phyloP scores from a whole-genome alignment of 2,113 vertebrate genomes.

The Budorcas taxicolor region DNA sequence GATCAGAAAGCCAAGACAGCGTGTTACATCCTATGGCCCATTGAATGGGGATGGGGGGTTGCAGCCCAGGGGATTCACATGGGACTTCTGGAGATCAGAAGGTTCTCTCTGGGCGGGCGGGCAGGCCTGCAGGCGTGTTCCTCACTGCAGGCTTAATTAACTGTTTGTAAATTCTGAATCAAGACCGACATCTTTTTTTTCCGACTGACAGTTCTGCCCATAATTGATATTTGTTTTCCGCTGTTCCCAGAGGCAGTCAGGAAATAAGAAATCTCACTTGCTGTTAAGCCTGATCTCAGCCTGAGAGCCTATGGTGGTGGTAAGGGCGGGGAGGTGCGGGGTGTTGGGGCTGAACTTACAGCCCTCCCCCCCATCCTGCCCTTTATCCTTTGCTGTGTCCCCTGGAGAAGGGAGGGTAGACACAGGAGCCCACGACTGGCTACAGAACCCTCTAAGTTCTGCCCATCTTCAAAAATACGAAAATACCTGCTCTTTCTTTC shows the following conservation, averaged over 20 bases:
- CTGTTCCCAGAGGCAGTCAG: background rate
- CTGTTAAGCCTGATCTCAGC: background rate
- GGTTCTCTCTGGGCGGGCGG: background rate
- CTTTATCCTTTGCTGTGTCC: background rate
- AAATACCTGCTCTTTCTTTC: background rate
- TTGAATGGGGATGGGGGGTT: rapidly evolving
- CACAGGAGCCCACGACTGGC: background rate
- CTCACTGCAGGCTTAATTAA: background rate
- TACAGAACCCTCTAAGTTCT: background rate
- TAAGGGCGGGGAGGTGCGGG: rapidly evolving
- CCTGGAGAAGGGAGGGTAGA: rapidly evolving
- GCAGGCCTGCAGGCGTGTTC: rapidly evolving
- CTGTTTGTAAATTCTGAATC: background rate
- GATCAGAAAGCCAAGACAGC: background rate
- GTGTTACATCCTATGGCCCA: rapidly evolving
- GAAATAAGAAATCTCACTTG: background rate
- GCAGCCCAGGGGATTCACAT: too few relatives aligned
- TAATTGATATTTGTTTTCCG: background rate
- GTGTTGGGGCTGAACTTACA: background rate
- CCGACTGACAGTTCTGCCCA: rapidly evolving
- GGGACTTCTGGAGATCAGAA: background rate
- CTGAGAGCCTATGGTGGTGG: background rate
- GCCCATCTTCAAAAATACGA: background rate
- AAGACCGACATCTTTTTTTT: background rate
- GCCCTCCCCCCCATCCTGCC: rapidly evolving